A percentile compares a stretch with the other conserved stretches of the same genome.
These are phyloP conservation scores for Gobius niger DNA, from an alignment of 2,113 vertebrate genomes.

Conservation along the genomic window DNA sequence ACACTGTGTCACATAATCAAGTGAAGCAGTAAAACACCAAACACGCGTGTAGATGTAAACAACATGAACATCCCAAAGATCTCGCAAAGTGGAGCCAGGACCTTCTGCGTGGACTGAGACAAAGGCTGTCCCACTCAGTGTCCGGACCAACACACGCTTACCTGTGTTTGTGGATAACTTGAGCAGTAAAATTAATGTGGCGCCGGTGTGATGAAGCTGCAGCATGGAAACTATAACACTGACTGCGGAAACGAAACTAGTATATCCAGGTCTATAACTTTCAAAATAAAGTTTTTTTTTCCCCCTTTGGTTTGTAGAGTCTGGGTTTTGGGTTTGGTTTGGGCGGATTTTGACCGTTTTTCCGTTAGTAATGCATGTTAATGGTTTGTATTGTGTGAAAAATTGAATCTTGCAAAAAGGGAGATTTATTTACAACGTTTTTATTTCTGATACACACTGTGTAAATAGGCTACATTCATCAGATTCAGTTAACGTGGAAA, in stretches of 20 bases:
- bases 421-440: too few species aligned
- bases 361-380: too few species aligned
- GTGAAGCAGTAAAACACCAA: neutral
- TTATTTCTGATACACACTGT: too few species aligned
- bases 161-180: neutral
- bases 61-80: neutral
- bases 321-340: too few species aligned
- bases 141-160: neutral
- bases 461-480: too few species aligned
- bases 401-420: too few species aligned
- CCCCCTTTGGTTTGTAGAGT: too few species aligned
- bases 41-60: neutral
- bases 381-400: too few species aligned
- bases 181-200: neutral
- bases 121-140: neutral
- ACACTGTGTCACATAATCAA: neutral
- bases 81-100: neutral
- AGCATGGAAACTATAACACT: neutral
- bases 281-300: neutral
- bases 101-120: neutral
- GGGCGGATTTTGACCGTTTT: too few species aligned
- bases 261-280: neutral
- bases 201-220: too few species aligned
- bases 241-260: neutral
- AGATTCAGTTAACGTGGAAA: too few species aligned